Percentiles rank a stretch among this genome's conserved stretches.
Conservation (phyloP, 2,888 invertebrate species). For the Diarsia brunnea region DNA sequence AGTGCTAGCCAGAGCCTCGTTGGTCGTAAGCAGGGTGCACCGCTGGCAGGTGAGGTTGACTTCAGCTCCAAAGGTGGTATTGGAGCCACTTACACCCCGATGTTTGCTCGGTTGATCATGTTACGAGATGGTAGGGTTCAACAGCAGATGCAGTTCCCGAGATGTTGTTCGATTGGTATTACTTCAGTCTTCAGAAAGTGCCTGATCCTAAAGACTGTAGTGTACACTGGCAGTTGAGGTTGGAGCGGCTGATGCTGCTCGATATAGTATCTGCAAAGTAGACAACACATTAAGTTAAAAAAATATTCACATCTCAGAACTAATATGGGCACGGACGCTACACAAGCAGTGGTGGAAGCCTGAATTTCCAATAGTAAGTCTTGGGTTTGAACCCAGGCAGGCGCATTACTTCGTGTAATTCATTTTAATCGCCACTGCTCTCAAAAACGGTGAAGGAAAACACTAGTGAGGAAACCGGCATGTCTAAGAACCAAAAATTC, state of each 20-base stretch:
- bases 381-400: too few species aligned
- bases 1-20: too few species aligned
- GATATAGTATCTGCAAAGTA: slow-evolving; percentile 4
- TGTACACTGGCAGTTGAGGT: not conserved
- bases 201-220: not conserved
- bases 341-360: not conserved
- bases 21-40: too few species aligned
- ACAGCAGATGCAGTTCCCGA: not conserved
- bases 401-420: too few species aligned
- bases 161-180: not conserved
- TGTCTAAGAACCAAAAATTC: too few species aligned
- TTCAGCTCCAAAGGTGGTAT: slow-evolving; percentile 1
- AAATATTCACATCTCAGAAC: not conserved
- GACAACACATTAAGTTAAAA: not conserved
- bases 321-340: not conserved
- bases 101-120: not conserved
- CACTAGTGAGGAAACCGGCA: too few species aligned
- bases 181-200: not conserved
- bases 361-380: too few species aligned
- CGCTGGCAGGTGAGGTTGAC: slow-evolving; percentile 25
- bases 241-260: not conserved
- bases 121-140: not conserved
- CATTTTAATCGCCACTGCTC: too few species aligned
- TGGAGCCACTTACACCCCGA: slow-evolving; percentile 34
- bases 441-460: too few species aligned